Evolutionary conservation across 2,888 invertebrate genomes (phyloP).

Genomic region (Drosophila nigritarsus): DNA sequence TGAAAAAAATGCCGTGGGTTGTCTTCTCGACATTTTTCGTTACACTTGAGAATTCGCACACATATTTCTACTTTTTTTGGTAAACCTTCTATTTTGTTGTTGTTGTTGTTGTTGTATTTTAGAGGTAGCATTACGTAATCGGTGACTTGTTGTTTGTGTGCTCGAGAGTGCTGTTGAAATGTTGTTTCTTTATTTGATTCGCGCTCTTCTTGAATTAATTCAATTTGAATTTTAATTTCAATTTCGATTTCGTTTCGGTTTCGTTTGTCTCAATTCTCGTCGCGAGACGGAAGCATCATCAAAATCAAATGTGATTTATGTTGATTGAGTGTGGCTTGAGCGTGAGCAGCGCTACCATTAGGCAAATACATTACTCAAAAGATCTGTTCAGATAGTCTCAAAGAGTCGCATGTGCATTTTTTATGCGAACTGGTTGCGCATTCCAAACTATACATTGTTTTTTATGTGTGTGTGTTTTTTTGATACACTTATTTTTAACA

Average conservation of each 20-base stretch:
- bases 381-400: not conserved
- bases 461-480: not conserved
- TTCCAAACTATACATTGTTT: not conserved
- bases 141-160: conserved; percentile 10
- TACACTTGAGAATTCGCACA: conserved; percentile 40
- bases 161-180: conserved; percentile 37
- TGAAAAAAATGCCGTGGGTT: conserved; percentile 12
- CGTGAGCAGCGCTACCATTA: not conserved
- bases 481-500: no score
- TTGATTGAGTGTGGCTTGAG: conserved; percentile 16
- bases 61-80: conserved; percentile 8
- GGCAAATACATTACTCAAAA: conserved; percentile 1
- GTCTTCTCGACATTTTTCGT: conserved; percentile 27
- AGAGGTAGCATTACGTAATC: conserved; percentile 41
- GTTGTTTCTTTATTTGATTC: conserved; percentile 5
- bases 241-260: conserved; percentile 44
- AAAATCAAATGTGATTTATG: conserved; percentile 38
- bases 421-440: not conserved
- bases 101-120: not conserved
- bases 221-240: conserved; percentile 7
- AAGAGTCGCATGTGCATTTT: not conserved
- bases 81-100: conserved; percentile 4
- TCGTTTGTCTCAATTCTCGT: conserved; percentile 23
- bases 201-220: conserved; percentile 32
- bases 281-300: conserved; percentile 44